phyloP scores from a whole-genome alignment of 1,140 invertebrate species.

The Aphidius ervi region DNA sequence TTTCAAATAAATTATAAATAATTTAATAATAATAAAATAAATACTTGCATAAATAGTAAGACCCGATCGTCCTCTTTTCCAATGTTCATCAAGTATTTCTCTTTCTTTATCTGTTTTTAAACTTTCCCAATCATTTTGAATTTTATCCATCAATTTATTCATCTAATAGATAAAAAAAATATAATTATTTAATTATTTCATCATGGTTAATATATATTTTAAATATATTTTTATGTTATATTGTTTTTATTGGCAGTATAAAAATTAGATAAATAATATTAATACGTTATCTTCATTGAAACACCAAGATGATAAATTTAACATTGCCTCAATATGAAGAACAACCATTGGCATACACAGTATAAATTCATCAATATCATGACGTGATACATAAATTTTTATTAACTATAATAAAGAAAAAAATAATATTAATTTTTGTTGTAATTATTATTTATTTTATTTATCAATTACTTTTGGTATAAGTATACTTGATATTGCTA shows the following conservation, averaged over 20 bases:
- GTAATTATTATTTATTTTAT: no score
- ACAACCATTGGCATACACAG: constrained; percentile 8
- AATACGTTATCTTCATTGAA: constrained; percentile 18
- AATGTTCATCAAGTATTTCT: constrained; percentile 4
- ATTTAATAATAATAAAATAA: not conserved
- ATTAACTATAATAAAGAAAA: constrained; percentile 1
- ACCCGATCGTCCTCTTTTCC: not conserved
- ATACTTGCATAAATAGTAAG: constrained; percentile 12
- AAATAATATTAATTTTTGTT: not conserved
- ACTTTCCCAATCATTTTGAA: constrained; percentile 12
- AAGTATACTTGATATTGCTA: constrained; percentile 5
- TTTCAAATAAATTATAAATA: not conserved
- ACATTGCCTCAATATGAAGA: constrained; percentile 5
- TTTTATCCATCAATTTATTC: constrained; percentile 4
- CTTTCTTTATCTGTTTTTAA: constrained; percentile 2
- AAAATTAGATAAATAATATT: not conserved
- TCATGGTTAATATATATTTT: not conserved
- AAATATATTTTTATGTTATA: not conserved
- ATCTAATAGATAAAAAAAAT: no score
- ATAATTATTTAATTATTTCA: no score
- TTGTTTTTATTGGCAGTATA: not conserved
- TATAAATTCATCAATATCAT: constrained; percentile 17
- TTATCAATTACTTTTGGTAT: constrained; percentile 13
- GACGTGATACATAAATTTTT: constrained; percentile 8
- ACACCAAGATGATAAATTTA: constrained; percentile 13